Conservation (phyloP, 1,140 invertebrate genomes). For the Cherax quadricarinatus region DNA sequence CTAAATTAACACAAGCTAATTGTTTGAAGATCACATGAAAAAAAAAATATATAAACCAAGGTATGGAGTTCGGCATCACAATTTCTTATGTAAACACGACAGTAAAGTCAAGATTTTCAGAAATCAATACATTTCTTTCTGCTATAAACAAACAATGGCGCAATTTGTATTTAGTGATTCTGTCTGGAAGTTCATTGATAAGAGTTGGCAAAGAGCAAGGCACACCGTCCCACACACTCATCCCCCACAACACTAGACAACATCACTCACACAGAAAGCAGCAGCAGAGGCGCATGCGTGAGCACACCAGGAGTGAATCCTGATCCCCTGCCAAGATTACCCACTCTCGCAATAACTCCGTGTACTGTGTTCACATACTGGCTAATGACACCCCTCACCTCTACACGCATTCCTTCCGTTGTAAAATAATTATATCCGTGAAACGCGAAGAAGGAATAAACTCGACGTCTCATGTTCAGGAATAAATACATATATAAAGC, state of each 20-base stretch:
- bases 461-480: too few relatives aligned
- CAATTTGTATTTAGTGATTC: neutral
- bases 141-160: too few relatives aligned
- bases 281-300: neutral
- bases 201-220: neutral
- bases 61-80: too few relatives aligned
- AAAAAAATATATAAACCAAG: too few relatives aligned
- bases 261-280: neutral
- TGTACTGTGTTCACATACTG: neutral
- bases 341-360: neutral
- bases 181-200: neutral
- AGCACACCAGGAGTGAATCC: neutral
- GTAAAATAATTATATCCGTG: neutral
- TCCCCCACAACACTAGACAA: neutral
- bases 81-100: too few relatives aligned
- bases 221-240: neutral
- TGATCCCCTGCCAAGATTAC: constrained; percentile 3
- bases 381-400: neutral
- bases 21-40: too few relatives aligned
- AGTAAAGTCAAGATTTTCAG: too few relatives aligned
- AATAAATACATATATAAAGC: neutral
- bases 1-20: too few relatives aligned
- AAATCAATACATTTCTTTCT: too few relatives aligned
- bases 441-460: too few relatives aligned
- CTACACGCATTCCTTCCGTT: neutral